phyloP scores from a whole-genome alignment of 1,140 invertebrate genomes.

The Mercenaria mercenaria region DNA sequence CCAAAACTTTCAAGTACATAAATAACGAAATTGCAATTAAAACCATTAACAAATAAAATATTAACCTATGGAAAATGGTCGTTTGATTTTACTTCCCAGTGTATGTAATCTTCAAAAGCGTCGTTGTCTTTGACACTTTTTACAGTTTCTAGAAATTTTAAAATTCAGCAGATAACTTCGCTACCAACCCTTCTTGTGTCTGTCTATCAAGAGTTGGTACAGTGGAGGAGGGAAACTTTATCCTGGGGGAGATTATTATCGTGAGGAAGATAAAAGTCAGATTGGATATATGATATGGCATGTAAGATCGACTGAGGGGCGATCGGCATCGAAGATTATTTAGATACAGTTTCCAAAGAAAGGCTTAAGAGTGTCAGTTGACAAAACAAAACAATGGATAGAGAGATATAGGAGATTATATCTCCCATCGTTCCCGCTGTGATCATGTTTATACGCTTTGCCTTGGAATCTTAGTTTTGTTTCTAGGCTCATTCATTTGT shows the following conservation, averaged over 20 bases:
- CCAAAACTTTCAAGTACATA: too few species aligned
- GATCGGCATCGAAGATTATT: slow-evolving; percentile 41
- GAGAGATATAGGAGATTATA: slow-evolving; percentile 2
- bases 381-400: slow-evolving; percentile 62
- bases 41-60: too few species aligned
- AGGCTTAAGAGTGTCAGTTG: slow-evolving; percentile 35
- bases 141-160: too few species aligned
- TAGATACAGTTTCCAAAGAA: slow-evolving; percentile 48
- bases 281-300: slow-evolving; percentile 49
- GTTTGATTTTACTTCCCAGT: too few species aligned
- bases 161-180: too few species aligned
- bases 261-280: slow-evolving; percentile 64
- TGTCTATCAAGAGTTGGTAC: not conserved
- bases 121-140: too few species aligned
- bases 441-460: slow-evolving; percentile 4
- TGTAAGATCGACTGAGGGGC: slow-evolving; percentile 13
- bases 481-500: slow-evolving; percentile 20
- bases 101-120: too few species aligned
- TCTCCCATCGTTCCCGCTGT: not conserved
- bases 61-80: too few species aligned
- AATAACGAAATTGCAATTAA: too few species aligned
- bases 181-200: not conserved
- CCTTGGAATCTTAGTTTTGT: not conserved
- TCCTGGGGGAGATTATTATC: slow-evolving; percentile 51
- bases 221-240: slow-evolving; percentile 30